These are phyloP conservation scores for Mustela erminea DNA, from an alignment of 2,797 vertebrate genomes.

Conservation along the genomic window DNA sequence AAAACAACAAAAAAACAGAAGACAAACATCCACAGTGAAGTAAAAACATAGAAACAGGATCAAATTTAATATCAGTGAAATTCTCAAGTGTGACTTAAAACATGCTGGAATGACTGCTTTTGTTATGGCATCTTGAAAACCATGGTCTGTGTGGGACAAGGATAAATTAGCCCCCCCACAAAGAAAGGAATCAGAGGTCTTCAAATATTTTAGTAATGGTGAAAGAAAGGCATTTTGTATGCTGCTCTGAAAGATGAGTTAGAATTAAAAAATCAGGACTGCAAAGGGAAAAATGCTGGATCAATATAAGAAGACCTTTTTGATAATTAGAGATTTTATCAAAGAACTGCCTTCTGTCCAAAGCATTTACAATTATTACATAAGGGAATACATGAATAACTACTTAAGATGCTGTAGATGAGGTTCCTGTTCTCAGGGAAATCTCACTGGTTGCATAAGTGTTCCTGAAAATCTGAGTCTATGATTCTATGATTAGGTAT, in stretches of 20 bases:
- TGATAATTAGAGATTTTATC: background rate
- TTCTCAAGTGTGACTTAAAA: background rate
- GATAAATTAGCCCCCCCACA: background rate
- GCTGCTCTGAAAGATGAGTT: background rate
- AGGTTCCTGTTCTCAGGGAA: background rate
- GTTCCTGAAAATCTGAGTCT: conserved; percentile 1
- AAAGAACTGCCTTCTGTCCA: background rate
- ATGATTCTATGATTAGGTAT: background rate
- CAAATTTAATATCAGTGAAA: background rate
- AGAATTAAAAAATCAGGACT: background rate
- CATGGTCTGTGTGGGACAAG: background rate
- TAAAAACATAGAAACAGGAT: background rate
- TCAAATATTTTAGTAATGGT: background rate
- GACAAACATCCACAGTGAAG: background rate
- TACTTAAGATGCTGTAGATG: background rate
- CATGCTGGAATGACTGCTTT: background rate
- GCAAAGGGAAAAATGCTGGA: background rate
- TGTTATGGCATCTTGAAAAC: background rate
- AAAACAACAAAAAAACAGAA: too few species aligned
- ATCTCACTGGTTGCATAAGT: background rate
- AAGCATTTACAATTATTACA: background rate
- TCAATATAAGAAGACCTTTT: background rate
- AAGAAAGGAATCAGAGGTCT: background rate
- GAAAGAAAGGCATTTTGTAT: background rate
- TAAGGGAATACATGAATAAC: background rate